Conservation (phyloP, 2,888 invertebrate species). For the Alitta virens region DNA sequence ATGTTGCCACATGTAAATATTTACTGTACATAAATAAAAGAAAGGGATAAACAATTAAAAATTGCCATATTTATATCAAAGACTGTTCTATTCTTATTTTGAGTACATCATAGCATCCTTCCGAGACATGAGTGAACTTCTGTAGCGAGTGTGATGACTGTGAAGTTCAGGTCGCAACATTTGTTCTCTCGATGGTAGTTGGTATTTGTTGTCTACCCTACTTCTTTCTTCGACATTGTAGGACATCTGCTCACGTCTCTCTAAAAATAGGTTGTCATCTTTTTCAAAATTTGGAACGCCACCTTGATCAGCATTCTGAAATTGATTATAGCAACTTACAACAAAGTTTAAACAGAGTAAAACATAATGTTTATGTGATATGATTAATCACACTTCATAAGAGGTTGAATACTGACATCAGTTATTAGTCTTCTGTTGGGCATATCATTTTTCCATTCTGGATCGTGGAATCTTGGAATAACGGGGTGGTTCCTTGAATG, state of each 20-base stretch:
- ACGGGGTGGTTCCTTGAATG: conserved; percentile 50
- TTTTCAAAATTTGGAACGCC: conserved; percentile 54
- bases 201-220: conserved; percentile 47
- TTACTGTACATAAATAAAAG: too few species aligned
- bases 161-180: conserved; percentile 48
- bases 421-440: conserved; percentile 50
- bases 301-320: conserved; percentile 51
- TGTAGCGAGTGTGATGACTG: conserved; percentile 46
- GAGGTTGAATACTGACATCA: conserved; percentile 44
- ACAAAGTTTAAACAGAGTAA: neutral
- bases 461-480: conserved; percentile 50
- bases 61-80: too few species aligned
- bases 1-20: too few species aligned
- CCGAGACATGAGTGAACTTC: conserved; percentile 50
- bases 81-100: too few species aligned
- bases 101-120: neutral
- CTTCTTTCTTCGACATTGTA: conserved; percentile 53
- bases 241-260: conserved; percentile 54
- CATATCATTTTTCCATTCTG: conserved; percentile 57
- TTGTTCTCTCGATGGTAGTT: conserved; percentile 39
- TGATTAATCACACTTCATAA: too few species aligned
- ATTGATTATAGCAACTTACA: neutral
- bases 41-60: too few species aligned
- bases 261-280: conserved; percentile 53
- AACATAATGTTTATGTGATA: neutral